Evolutionary conservation across 2,797 vertebrate species (phyloP).

Genomic region (Antennarius maculatus): DNA sequence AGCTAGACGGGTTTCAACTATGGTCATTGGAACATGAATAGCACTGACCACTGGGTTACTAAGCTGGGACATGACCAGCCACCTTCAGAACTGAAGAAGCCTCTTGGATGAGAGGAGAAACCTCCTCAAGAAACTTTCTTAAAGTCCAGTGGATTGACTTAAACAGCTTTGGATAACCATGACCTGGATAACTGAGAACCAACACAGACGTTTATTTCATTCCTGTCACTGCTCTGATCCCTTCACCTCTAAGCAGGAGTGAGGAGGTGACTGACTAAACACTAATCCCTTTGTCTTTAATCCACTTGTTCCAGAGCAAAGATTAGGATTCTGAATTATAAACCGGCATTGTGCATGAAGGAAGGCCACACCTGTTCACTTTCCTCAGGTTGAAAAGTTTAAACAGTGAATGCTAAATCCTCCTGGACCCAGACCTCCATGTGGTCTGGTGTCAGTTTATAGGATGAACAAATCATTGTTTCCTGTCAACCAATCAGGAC

Average conservation of each 20-base stretch:
- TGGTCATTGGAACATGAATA: no score
- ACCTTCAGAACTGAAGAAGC: no score
- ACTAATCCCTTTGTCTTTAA: slow-evolving; percentile 55
- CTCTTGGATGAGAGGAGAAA: no score
- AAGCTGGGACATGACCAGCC: no score
- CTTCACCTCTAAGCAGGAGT: slow-evolving; percentile 3
- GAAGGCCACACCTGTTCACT: slow-evolving; percentile 1
- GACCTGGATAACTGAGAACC: no score
- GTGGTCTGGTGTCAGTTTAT: slow-evolving; percentile 21
- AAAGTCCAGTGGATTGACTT: no score
- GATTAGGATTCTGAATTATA: slow-evolving; percentile 45
- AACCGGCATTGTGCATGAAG: slow-evolving; percentile 11
- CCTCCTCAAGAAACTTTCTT: no score
- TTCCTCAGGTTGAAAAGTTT: slow-evolving; percentile 7
- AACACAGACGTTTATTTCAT: background rate
- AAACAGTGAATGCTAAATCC: background rate
- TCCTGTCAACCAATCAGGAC: slow-evolving; percentile 40
- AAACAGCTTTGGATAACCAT: no score
- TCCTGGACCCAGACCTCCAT: background rate
- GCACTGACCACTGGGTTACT: no score
- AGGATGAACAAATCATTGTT: slow-evolving; percentile 28
- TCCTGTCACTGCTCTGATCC: background rate
- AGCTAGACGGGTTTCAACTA: no score
- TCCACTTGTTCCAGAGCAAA: slow-evolving; percentile 48
- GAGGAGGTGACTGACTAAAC: slow-evolving; percentile 24